These are phyloP conservation scores for Poecile atricapillus DNA, from an alignment of 2,113 vertebrate genomes.

Conservation along the genomic window DNA sequence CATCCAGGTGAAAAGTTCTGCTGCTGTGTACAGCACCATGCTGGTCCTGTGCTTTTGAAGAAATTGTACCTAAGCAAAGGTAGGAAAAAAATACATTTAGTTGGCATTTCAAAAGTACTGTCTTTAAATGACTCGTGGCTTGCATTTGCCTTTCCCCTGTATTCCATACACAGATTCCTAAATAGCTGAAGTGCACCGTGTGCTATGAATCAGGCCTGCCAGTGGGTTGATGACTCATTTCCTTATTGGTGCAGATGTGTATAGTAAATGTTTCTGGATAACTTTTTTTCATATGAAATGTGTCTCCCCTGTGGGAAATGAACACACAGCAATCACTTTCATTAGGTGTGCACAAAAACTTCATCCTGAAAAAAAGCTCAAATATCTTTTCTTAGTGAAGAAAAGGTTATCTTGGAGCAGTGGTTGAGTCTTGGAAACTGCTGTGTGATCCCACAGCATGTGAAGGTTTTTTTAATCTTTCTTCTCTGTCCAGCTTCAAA, in stretches of 20 bases:
- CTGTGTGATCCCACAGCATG: neutral
- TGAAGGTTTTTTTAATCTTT: neutral
- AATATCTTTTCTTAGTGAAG: neutral
- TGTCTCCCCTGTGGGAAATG: neutral
- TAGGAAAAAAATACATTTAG: neutral
- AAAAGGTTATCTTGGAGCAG: neutral
- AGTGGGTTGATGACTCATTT: constrained; percentile 22
- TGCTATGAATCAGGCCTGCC: neutral
- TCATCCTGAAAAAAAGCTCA: neutral
- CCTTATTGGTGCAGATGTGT: constrained; percentile 49
- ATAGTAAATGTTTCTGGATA: constrained; percentile 16
- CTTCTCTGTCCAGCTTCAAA: neutral
- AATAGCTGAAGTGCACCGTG: accelerated
- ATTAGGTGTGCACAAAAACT: neutral
- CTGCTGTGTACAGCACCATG: neutral
- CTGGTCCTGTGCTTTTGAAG: neutral
- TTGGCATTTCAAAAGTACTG: neutral
- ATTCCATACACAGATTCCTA: neutral
- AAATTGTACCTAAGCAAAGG: neutral
- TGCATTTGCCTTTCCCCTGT: neutral
- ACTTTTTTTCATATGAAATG: neutral
- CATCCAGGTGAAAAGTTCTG: constrained; percentile 18
- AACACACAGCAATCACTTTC: neutral
- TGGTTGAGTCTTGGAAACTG: neutral
- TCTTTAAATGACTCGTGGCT: neutral